Evolutionary conservation across 2,888 invertebrate genomes (phyloP).

Genomic region (Litoditis marina): DNA sequence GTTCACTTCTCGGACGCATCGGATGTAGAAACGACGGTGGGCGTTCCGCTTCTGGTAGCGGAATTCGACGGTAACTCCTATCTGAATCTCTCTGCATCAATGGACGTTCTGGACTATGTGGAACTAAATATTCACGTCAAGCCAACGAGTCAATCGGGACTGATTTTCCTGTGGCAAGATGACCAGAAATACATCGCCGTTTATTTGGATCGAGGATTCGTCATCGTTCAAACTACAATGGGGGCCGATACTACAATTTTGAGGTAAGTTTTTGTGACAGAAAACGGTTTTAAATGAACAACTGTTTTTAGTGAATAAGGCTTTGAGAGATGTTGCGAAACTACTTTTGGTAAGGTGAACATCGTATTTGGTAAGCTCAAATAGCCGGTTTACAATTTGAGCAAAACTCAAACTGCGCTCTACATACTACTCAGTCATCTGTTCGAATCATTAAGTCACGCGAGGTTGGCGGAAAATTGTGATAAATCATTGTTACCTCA

Average conservation of each 20-base stretch:
- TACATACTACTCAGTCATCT: too few species aligned
- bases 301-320: too few species aligned
- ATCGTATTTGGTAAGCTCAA: too few species aligned
- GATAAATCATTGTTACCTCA: too few species aligned
- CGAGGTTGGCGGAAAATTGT: too few species aligned
- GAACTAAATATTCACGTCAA: slow-evolving; percentile 22
- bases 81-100: slow-evolving; percentile 13
- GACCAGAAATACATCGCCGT: slow-evolving; percentile 27
- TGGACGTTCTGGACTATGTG: slow-evolving; percentile 20
- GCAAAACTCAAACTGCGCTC: too few species aligned
- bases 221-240: slow-evolving; percentile 33
- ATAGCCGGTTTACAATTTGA: too few species aligned
- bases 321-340: too few species aligned
- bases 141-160: slow-evolving; percentile 24
- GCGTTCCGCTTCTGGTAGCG: slow-evolving; percentile 1
- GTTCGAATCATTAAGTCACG: too few species aligned
- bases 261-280: slow-evolving; percentile 20
- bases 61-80: slow-evolving; percentile 10
- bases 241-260: slow-evolving; percentile 32
- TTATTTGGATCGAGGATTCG: slow-evolving; percentile 28
- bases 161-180: slow-evolving; percentile 38
- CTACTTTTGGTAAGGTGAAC: too few species aligned
- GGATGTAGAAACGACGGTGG: not conserved
- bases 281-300: too few species aligned
- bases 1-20: not conserved